Evolutionary conservation across 2,797 vertebrate genomes (phyloP).

Genomic region (Parotocinclus haroldoi): DNA sequence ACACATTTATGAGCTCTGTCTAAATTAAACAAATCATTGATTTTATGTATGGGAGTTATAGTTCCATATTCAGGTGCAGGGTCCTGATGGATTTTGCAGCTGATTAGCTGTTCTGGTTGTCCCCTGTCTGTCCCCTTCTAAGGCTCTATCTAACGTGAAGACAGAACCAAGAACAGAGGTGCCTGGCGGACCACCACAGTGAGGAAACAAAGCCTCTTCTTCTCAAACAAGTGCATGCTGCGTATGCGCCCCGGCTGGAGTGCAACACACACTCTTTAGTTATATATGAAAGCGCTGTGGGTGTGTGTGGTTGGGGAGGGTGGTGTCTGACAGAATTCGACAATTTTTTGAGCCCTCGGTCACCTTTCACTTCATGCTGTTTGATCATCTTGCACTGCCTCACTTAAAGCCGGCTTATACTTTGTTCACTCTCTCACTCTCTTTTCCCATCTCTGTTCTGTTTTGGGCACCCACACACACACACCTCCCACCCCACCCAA

Average conservation of each 20-base stretch:
- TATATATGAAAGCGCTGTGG: slow-evolving; percentile 46
- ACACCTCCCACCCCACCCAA: slow-evolving; percentile 8
- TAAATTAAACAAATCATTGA: slow-evolving; percentile 83
- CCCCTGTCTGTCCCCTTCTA: slow-evolving; percentile 11
- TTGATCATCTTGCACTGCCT: slow-evolving; percentile 54
- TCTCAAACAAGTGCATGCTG: slow-evolving; percentile 36
- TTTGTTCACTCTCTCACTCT: slow-evolving; percentile 28
- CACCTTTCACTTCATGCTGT: slow-evolving; percentile 45
- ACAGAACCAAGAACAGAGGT: slow-evolving; percentile 18
- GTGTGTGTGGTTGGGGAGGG: slow-evolving; percentile 16
- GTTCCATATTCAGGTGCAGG: slow-evolving; percentile 68
- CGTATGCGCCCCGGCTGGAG: slow-evolving; percentile 32
- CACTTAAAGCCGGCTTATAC: slow-evolving; percentile 38
- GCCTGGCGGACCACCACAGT: slow-evolving; percentile 29
- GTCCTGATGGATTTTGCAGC: slow-evolving; percentile 63
- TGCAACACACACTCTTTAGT: slow-evolving; percentile 52
- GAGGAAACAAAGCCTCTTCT: slow-evolving; percentile 45
- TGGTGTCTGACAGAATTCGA: slow-evolving; percentile 41
- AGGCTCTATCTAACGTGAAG: slow-evolving; percentile 17
- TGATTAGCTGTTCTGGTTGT: slow-evolving; percentile 49
- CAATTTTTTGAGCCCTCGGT: slow-evolving; percentile 48
- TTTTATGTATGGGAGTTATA: slow-evolving; percentile 78
- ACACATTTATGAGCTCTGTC: slow-evolving; percentile 71
- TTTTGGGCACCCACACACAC: slow-evolving; percentile 2
- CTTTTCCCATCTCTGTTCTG: slow-evolving; percentile 30